These are phyloP conservation scores for Dinoponera quadriceps DNA, from an alignment of 1,140 invertebrate genomes.

Conservation along the genomic window DNA sequence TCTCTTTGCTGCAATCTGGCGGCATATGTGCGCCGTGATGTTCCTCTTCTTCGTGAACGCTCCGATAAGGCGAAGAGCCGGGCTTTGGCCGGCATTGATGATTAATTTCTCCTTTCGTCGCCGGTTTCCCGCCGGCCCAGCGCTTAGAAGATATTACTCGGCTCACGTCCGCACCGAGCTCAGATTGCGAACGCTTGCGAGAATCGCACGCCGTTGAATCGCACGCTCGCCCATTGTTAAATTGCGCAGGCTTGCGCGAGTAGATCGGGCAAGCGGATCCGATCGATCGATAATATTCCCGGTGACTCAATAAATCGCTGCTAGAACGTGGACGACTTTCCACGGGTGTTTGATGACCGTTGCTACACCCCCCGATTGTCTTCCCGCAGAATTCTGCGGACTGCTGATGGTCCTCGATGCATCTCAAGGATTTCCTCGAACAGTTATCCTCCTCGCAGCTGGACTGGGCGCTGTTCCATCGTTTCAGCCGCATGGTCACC, in stretches of 20 bases:
- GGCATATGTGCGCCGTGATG: background rate
- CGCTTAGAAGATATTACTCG: background rate
- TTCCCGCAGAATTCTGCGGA: background rate
- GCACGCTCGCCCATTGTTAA: constrained; percentile 17
- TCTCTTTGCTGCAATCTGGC: background rate
- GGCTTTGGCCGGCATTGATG: background rate
- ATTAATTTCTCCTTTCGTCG: constrained; percentile 18
- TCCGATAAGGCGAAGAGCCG: background rate
- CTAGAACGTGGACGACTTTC: background rate
- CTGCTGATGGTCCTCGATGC: constrained; percentile 21
- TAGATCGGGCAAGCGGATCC: constrained; percentile 10
- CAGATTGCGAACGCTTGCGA: background rate
- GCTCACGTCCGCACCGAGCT: background rate
- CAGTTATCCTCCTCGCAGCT: background rate
- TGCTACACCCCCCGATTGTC: background rate
- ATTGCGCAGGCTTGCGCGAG: constrained; percentile 17
- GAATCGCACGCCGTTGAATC: background rate
- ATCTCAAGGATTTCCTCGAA: background rate
- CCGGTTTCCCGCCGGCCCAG: constrained; percentile 1
- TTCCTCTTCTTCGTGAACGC: background rate
- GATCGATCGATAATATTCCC: constrained; percentile 23
- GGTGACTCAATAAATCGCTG: constrained; percentile 5
- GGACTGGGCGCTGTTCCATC: background rate
- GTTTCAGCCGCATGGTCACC: background rate
- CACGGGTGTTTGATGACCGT: background rate